Evolutionary conservation across 1,140 invertebrate species (phyloP), one percentile per base, ranked within the genome.

Genomic region (Andricus grossulariae): DNA sequence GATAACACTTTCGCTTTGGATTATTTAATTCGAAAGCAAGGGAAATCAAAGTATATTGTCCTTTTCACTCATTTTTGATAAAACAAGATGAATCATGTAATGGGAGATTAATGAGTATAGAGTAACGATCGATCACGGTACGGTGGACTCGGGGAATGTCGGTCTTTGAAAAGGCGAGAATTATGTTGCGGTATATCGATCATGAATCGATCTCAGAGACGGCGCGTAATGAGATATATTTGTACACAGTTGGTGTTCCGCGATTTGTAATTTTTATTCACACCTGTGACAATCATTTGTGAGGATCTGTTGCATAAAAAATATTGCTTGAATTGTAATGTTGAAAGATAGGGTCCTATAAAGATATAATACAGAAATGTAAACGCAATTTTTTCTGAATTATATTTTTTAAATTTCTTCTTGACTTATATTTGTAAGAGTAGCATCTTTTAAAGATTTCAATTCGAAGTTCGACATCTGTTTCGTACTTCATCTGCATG

Each of bases 121-220:
- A 50, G 77, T 84, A 85, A 84, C 83, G 80, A 86, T 85, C 80
- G 71, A 86, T 85, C 83, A 80, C 78, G 83, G 73, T 84, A 84
- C 66, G 79, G 78, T 71, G 74, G 83, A 25, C 80, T 72, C 75
- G 74, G 81, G 77, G 81, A 84, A 84, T 84, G 83, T 70, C 52
- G 72, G 66, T 73, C 83, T 82, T 85, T 84, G 75, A 80, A 74
- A 76, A 76, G 76, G 71, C 54, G n/a, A 70, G 72, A 83, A 77
- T 76, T 60, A 76, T 73, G 51, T 32, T 39, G 71, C 73, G 11
- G 70, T 76, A 77, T 82, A 84, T 86, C 77, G 77, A 86, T 85
- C 80, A 73, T 50, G 74, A 76, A 84, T 86, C 82, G 78, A 85
- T 86, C 83, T 32, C 32, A 57, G 52, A 78, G 50, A 52, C 73